Evolutionary conservation across 2,888 invertebrate genomes (phyloP).

Genomic region (Pseudococcus jackbeardsleyi): DNA sequence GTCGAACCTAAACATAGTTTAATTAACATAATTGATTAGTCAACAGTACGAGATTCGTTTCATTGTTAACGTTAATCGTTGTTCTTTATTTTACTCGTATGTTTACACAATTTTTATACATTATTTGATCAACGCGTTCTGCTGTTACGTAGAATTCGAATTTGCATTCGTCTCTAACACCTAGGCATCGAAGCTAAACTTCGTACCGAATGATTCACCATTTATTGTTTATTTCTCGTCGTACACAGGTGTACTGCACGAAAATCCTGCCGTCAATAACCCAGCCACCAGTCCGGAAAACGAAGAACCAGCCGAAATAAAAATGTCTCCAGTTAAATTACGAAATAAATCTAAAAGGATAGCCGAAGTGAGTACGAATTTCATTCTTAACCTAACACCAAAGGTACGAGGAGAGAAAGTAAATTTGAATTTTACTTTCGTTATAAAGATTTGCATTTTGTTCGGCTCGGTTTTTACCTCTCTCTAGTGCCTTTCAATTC

Average conservation of each 20-base stretch:
- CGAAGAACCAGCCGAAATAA: slow-evolving; percentile 3
- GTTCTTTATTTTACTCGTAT: slow-evolving; percentile 24
- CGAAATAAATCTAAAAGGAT: slow-evolving; percentile 64
- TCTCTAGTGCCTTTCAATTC: slow-evolving; percentile 29
- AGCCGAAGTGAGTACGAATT: slow-evolving; percentile 59
- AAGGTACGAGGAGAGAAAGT: slow-evolving; percentile 14
- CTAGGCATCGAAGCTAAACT: background rate
- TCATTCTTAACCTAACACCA: background rate
- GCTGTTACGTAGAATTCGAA: background rate
- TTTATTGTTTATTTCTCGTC: background rate
- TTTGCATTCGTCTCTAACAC: background rate
- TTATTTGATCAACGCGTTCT: slow-evolving; percentile 20
- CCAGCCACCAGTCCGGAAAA: slow-evolving; percentile 16
- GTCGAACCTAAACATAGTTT: slow-evolving; percentile 43
- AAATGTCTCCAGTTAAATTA: slow-evolving; percentile 64
- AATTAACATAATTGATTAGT: slow-evolving; percentile 52
- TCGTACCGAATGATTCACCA: background rate
- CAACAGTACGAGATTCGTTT: slow-evolving; percentile 49
- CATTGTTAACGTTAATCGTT: slow-evolving; percentile 47
- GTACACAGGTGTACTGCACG: slow-evolving; percentile 56
- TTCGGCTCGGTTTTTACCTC: background rate
- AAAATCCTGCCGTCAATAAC: slow-evolving; percentile 61
- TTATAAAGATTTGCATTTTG: slow-evolving; percentile 35
- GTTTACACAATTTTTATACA: slow-evolving; percentile 48
- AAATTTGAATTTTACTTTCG: slow-evolving; percentile 53